Evolutionary conservation across 2,888 invertebrate species (phyloP).

Genomic region (Pheosia tremula): DNA sequence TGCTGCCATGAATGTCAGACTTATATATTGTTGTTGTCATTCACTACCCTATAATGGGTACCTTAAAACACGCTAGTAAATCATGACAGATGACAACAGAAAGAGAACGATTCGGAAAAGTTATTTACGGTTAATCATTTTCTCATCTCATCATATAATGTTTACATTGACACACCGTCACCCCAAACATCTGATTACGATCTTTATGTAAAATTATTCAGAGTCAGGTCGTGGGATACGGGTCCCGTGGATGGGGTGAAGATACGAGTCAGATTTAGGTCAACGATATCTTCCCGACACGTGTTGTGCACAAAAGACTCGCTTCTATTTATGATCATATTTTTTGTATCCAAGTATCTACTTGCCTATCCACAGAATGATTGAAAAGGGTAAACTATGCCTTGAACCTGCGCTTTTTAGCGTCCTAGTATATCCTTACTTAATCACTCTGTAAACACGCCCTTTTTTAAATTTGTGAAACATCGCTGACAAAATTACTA

Average conservation of each 20-base stretch:
- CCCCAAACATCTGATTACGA: conserved; percentile 22
- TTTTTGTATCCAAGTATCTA: neutral
- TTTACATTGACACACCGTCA: neutral
- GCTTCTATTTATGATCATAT: neutral
- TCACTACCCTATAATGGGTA: neutral
- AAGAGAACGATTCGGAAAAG: too few relatives aligned
- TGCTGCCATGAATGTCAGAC: neutral
- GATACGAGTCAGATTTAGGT: conserved; percentile 48
- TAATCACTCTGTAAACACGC: too few relatives aligned
- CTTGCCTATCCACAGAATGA: neutral
- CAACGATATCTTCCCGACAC: conserved; percentile 42
- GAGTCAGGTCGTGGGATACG: conserved; percentile 44
- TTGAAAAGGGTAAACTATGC: too few relatives aligned
- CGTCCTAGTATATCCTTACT: too few relatives aligned
- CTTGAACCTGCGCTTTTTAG: too few relatives aligned
- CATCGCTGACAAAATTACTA: too few relatives aligned
- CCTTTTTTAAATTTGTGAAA: too few relatives aligned
- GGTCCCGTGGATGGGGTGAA: conserved; percentile 32
- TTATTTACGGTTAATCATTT: neutral
- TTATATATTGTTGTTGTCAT: neutral
- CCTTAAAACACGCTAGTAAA: too few relatives aligned
- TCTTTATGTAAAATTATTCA: conserved; percentile 32
- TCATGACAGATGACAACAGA: too few relatives aligned
- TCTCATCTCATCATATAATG: neutral
- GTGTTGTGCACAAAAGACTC: conserved; percentile 22